Evolutionary conservation across 2,888 invertebrate species (phyloP), one percentile per base, ranked within the genome.

Genomic region (Tenodera sinensis): DNA sequence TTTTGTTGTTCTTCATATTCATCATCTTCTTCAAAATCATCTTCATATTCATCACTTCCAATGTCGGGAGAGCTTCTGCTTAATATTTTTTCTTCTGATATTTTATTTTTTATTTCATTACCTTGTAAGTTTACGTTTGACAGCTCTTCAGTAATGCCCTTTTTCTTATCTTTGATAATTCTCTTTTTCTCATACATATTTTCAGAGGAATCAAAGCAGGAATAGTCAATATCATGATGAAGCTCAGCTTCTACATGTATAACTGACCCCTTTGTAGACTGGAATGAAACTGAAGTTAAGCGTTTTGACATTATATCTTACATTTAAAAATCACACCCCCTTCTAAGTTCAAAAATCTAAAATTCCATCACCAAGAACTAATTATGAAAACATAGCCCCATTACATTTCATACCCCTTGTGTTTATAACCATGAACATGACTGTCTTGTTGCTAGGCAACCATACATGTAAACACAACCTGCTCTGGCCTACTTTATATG

Each of bases 141-240:
- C 25, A 20, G 15, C 20, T 20, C 14, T 20, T 20, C 54, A 71
- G 6, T 25, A 20, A 28, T 28, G 34, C 30, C 28, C n/a, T 1
- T 28, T 28, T 28, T 84, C 84, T 30, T 30, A 28, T 9, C 30
- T 14, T 34, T 28, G 30, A 14, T 14, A 25, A 0, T 34, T 14
- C 15, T 87, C 9, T 12, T 34, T 15, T 34, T 27, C 28, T 83
- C n/a, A 82, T n/a, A 14, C n/a, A 30, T n/a, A 34, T 25, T 25
- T 30, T 87, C 42, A 82, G 28, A 85, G 25, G 83, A 30, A 30
- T 87, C 89, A 83, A 89, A 89, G 54, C 87, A 89, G 28, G 86
- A 54, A 89, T 54, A 89, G 71, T 89, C 89, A 87, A 89, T 87
- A 28, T 89, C 89, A 15, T 86, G 47, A 87, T 83, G 86, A 28